Evolutionary conservation across 2,113 vertebrate species (phyloP).

Genomic region (Desmodus rotundus): DNA sequence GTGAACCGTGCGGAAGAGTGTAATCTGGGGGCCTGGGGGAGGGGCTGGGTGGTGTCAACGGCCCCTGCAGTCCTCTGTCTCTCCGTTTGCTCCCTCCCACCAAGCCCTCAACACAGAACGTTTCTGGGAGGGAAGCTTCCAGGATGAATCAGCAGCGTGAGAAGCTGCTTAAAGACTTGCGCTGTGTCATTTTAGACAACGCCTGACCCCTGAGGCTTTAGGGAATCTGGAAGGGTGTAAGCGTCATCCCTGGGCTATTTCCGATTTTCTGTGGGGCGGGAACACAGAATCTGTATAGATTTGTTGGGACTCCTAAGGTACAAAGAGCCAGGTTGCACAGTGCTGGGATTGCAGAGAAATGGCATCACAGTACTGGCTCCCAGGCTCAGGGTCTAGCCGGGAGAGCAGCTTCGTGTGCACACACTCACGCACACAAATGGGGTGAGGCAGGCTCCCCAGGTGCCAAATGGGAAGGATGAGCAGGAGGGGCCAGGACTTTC

Average conservation of each 20-base stretch:
- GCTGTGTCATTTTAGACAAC: background rate
- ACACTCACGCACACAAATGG: background rate
- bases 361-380: background rate
- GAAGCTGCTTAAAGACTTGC: background rate
- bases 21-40: accelerated
- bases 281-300: background rate
- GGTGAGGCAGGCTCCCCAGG: background rate
- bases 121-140: background rate
- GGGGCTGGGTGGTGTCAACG: background rate
- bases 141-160: background rate
- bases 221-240: background rate
- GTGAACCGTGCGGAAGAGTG: background rate
- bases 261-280: background rate
- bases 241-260: background rate
- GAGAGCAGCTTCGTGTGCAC: background rate
- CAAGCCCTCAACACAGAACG: background rate
- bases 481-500: background rate
- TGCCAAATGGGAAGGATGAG: background rate
- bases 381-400: background rate
- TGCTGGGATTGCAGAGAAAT: background rate
- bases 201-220: background rate
- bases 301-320: background rate
- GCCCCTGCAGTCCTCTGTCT: background rate
- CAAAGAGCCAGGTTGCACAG: background rate
- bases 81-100: accelerated